These are phyloP conservation scores for Calliopsis andreniformis DNA, from an alignment of 1,140 invertebrate species.

Conservation along the genomic window DNA sequence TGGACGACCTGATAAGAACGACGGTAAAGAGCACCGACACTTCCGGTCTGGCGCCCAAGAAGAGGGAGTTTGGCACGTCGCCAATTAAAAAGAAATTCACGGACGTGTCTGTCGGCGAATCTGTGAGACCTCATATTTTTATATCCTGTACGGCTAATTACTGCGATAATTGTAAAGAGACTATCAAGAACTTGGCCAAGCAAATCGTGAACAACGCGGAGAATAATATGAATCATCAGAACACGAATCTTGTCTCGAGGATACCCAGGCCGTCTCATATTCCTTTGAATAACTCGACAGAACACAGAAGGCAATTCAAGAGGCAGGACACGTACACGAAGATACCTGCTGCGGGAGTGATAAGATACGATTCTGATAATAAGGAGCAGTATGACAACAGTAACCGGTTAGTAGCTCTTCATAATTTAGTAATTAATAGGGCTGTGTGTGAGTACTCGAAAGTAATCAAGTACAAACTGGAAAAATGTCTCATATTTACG, in stretches of 20 bases:
- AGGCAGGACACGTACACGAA: conserved; percentile 78
- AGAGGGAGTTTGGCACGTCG: conserved; percentile 79
- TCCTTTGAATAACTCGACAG: conserved; percentile 59
- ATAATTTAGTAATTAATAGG: neutral
- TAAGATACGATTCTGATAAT: conserved; percentile 75
- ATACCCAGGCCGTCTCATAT: conserved; percentile 77
- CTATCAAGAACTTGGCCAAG: conserved; percentile 80
- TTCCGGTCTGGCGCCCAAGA: conserved; percentile 66
- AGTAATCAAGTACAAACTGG: no score
- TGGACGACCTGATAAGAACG: conserved; percentile 71
- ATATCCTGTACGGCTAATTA: conserved; percentile 83
- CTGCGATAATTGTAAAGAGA: conserved; percentile 86
- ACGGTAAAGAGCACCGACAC: conserved; percentile 73
- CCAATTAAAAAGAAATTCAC: conserved; percentile 79
- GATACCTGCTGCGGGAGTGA: conserved; percentile 67
- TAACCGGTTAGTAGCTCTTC: conserved; percentile 64
- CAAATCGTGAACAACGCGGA: conserved; percentile 69
- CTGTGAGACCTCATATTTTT: conserved; percentile 81
- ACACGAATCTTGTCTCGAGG: conserved; percentile 66
- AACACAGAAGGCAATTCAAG: conserved; percentile 73
- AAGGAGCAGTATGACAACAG: conserved; percentile 74
- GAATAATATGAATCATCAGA: conserved; percentile 67
- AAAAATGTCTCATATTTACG: no score
- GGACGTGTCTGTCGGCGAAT: conserved; percentile 82
- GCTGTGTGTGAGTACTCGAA: no score